Evolutionary conservation across 1,140 invertebrate species (phyloP), one percentile per base, ranked within the genome.

Genomic region (Geopemphigus sp.): DNA sequence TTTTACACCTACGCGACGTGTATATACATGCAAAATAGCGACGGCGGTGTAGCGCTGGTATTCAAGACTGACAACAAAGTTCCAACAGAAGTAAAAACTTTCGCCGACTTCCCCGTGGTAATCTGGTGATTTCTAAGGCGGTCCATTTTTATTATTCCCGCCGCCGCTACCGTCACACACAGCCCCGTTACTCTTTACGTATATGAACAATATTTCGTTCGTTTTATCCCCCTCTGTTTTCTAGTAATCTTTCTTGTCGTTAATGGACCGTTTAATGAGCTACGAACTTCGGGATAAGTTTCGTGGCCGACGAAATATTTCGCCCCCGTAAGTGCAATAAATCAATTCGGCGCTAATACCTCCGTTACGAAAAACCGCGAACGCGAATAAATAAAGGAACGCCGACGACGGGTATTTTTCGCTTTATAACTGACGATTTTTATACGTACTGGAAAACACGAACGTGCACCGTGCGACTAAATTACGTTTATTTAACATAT

Each of bases 191-290:
- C 2, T 0, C 0, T 53, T 4, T 50, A 22, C 14, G 29, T 5
- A 5, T 22, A 32, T 39, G 12, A 32, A 68, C 17, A 6, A n/a
- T 24, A 59, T 74, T 45, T 17, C 26, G 12, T 47, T 61, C 57
- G 22, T 24, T 74, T 32, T 57, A 54, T 10, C 26, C 12, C 17
- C 26, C 12, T 15, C 26, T 8, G 26, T 57, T 29, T 17, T 57
- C 24, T 8, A 29, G 24, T 19, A 53, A 53, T 53, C 45, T 26
- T 70, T 70, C 47, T 53, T 61, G 47, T 17, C 15, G 22, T 61
- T 76, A 59, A 76, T 47, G 73, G 39, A 61, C 73, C 73, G 32
- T 76, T 76, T 76, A 76, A 76, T 76, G 73, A 76, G 32, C 56
- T 61, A 32, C 39, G 15, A 61, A 76, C 32, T 76, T 76, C 47